Evolutionary conservation across 2,888 invertebrate species (phyloP), one percentile per base, ranked within the genome.

Genomic region (Cepaea hortensis): DNA sequence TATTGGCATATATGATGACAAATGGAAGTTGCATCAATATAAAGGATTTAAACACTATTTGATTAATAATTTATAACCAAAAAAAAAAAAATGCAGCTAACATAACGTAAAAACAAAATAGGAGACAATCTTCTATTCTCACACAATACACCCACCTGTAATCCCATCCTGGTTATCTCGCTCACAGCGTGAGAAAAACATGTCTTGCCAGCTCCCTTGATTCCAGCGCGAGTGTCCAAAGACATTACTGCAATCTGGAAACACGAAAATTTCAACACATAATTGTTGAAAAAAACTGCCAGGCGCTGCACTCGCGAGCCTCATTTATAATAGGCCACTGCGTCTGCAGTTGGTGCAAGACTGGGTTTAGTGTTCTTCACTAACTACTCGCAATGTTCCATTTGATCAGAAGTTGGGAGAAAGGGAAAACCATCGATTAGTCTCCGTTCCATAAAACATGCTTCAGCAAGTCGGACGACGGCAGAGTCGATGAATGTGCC

Each of bases 261-360:
- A 62, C 61, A 79, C 62, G 62, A 79, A 79, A 79, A 62, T 62
- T 77, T 79, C 23, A 79, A 79, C 79, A 62, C 79, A 62, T 79
- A 13, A 79, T 6, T 35, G 35, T 35, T 5, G 18, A 68, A 18
- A n/a, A 79, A 61, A 79, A 62, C 79, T 62, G 35, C 13, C 15
- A 35, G 35, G 35, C 55, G 3, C 11, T 23, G 76, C 18, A n/a
- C 77, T 77, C 9, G 55, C 61, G 61, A 62, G 61, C n/a, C 62
- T 79, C 62, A 79, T 79, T 79, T 79, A 79, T 79, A 79, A 79
- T 79, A 35, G 62, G 62, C 79, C 62, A 79, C 62, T 35, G 35
- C 79, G 35, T 23, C 79, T 62, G 62, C 79, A 9, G 79, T 46
- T 23, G 77, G 62, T 62, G 15, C 79, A 13, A 13, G 6, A 18